Evolutionary conservation across 2,888 invertebrate genomes (phyloP).

Genomic region (Apamea anceps): DNA sequence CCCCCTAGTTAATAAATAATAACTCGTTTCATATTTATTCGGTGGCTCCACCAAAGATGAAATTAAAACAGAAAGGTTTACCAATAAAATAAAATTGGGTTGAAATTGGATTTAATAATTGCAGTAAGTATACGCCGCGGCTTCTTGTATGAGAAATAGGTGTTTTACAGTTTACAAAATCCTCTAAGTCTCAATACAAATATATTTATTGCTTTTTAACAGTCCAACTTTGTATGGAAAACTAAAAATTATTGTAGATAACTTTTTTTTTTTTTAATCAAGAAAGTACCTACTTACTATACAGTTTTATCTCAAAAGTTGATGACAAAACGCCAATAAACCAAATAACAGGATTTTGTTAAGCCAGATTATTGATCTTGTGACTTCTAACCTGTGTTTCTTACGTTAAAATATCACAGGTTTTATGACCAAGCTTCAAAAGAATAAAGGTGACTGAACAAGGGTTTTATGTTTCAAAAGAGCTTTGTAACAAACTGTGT

Average conservation of each 20-base stretch:
- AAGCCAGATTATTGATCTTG: slow-evolving; percentile 11
- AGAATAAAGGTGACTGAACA: slow-evolving; percentile 70
- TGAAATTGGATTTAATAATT: slow-evolving; percentile 11
- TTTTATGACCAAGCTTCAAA: slow-evolving; percentile 58
- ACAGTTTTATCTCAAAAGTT: not conserved
- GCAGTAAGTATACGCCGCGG: no score
- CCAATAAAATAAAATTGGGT: not conserved
- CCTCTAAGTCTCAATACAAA: not conserved
- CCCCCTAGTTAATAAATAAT: slow-evolving; percentile 12
- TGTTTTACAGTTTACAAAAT: slow-evolving; percentile 1
- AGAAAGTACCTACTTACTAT: not conserved
- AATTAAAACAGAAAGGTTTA: slow-evolving; percentile 2
- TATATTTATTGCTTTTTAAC: not conserved
- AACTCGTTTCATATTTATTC: slow-evolving; percentile 23
- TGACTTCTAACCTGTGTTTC: slow-evolving; percentile 33
- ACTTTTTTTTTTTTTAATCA: not conserved
- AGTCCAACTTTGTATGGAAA: no score
- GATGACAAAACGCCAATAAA: not conserved
- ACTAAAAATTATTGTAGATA: not conserved
- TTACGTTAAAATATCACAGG: slow-evolving; percentile 46
- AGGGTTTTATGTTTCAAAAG: slow-evolving; percentile 76
- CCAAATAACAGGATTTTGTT: not conserved
- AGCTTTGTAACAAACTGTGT: slow-evolving; percentile 71
- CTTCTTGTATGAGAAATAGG: not conserved
- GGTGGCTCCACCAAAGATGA: not conserved